Evolutionary conservation across 2,888 invertebrate genomes (phyloP), one percentile per base, ranked within the genome.

Genomic region (Tyria jacobaeae): DNA sequence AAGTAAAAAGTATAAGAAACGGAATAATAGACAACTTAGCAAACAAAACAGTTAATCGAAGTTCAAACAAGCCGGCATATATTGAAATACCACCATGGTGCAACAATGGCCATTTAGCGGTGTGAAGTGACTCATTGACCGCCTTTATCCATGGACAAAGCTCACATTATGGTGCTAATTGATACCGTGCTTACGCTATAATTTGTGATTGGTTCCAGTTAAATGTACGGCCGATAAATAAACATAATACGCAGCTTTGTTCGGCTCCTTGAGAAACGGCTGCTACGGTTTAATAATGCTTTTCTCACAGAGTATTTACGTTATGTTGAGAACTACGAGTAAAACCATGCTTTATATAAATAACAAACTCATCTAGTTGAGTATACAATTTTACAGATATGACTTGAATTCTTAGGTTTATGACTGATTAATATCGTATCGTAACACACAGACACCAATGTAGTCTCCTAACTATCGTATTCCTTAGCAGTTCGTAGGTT

Each of bases 131-230:
- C 68, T 73, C 76, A 78, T 64, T 76, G 78, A 68, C 76, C 76
- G 78, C 64, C 51, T 73, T 71, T 75, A 78, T 60, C 67, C 73
- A 73, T 64, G 73, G 63, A 76, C 76, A 78, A 71, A 75, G 76
- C 76, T 66, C 62, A 50, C 66, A 60, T 76, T 76, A 71, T 78
- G 66, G 63, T 65, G 71, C 69, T 76, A 76, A 76, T 76, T 76
- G 76, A 71, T 71, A 71, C 78, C 76, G 67, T 64, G 63, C 73
- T 71, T 73, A 70, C 64, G 61, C 69, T 61, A 66, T 71, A 64
- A 59, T 78, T 76, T 76, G 71, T 71, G 73, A 76, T 76, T 76
- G 73, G 76, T 73, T 76, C 73, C 78, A 78, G 65, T 78, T 76
- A 64, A 71, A 78, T 78, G 50, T 67, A 58, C 56, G 60, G 39